A percentile compares a stretch with the other conserved stretches of the same genome.
Evolutionary conservation across 2,113 vertebrate species (phyloP).

Genomic region (Boulengeromyrus knoepffleri): DNA sequence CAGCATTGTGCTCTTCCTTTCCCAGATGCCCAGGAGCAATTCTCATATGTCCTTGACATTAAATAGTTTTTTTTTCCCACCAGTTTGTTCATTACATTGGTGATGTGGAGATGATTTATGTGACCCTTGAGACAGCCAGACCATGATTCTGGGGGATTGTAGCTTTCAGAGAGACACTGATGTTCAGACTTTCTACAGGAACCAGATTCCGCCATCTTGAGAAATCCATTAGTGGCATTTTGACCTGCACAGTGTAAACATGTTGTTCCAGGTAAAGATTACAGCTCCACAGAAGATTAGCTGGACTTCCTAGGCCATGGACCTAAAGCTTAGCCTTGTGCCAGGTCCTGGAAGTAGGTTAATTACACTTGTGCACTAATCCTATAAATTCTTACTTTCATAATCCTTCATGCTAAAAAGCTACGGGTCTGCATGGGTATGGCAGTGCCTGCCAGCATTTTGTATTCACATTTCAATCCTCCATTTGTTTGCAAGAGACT

Average conservation of each 20-base stretch:
- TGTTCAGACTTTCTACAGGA: slow-evolving; percentile 17
- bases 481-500: neutral
- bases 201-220: slow-evolving; percentile 5
- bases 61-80: slow-evolving; percentile 30
- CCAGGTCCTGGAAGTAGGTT: slow-evolving; percentile 1
- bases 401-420: neutral
- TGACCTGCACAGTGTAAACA: slow-evolving; percentile 18
- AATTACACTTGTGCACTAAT: slow-evolving; percentile 8
- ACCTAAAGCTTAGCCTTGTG: neutral
- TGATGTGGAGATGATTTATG: slow-evolving; percentile 44
- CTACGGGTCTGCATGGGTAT: neutral
- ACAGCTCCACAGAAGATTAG: neutral
- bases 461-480: neutral
- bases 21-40: slow-evolving; percentile 8
- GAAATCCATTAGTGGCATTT: slow-evolving; percentile 25
- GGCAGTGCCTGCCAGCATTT: neutral
- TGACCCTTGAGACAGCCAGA: slow-evolving; percentile 20
- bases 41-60: slow-evolving; percentile 39
- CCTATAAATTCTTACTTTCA: neutral
- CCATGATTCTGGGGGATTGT: slow-evolving; percentile 30
- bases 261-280: neutral
- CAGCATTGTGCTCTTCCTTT: neutral
- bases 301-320: neutral
- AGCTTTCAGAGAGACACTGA: slow-evolving; percentile 18
- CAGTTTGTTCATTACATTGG: slow-evolving; percentile 39